Conservation (phyloP, 2,113 vertebrate genomes). For the Noturus placidus region DNA sequence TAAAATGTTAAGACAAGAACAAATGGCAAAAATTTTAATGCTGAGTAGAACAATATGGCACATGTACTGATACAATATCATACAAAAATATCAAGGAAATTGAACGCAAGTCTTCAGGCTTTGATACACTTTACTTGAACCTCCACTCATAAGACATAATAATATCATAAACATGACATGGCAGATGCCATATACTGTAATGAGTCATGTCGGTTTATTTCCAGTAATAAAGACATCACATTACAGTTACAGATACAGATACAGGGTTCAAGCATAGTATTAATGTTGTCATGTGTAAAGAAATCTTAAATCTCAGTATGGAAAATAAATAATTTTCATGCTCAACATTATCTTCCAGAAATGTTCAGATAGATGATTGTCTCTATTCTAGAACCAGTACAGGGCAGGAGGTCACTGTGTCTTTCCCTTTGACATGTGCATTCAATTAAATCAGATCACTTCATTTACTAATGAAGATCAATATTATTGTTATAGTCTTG, state of each 20-base stretch:
- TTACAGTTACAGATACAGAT: too few relatives aligned
- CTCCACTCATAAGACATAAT: background rate
- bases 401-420: background rate
- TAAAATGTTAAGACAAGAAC: background rate
- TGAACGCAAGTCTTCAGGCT: background rate
- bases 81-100: background rate
- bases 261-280: background rate
- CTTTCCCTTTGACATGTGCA: background rate
- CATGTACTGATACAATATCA: background rate
- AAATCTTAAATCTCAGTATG: background rate
- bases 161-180: background rate
- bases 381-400: background rate
- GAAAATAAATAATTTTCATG: background rate
- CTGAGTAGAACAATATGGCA: background rate
- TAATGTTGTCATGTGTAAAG: background rate
- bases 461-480: background rate
- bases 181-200: background rate
- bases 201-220: background rate
- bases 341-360: background rate
- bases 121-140: background rate
- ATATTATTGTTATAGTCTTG: background rate
- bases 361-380: background rate
- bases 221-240: background rate
- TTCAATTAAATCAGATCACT: background rate
- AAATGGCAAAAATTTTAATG: background rate